Evolutionary conservation across 2,113 vertebrate species (phyloP).

Genomic region (Martes martes): DNA sequence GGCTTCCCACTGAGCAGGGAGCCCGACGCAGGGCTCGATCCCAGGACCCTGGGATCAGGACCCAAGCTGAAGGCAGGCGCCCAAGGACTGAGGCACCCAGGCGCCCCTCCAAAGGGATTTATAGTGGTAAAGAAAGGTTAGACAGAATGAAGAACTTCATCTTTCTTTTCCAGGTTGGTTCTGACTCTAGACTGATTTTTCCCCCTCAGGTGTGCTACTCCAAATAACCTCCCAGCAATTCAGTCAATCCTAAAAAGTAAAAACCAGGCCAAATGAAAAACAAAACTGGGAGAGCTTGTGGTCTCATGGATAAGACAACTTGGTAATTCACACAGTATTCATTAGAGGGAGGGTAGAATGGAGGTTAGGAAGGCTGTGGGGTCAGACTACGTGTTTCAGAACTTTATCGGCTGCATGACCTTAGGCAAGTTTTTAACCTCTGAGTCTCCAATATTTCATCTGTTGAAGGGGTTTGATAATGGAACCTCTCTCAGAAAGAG

Average conservation of each 20-base stretch:
- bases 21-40: too few species aligned
- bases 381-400: neutral
- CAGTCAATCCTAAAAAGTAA: neutral
- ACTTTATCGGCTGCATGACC: neutral
- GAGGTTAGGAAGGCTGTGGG: neutral
- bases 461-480: neutral
- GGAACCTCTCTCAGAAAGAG: neutral
- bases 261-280: neutral
- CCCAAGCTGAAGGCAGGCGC: too few species aligned
- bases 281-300: neutral
- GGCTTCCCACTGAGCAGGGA: too few species aligned
- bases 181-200: neutral
- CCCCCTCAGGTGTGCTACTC: neutral
- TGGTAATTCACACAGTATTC: neutral
- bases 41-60: too few species aligned
- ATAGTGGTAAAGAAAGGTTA: neutral
- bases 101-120: conserved; percentile 1
- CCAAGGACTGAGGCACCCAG: too few species aligned
- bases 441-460: neutral
- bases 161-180: neutral
- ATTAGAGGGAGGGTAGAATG: neutral
- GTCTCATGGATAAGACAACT: neutral
- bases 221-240: neutral
- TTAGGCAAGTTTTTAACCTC: conserved; percentile 8
- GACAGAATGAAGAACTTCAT: neutral